Conservation (phyloP, 2,888 invertebrate genomes). For the Resseliella maxima region DNA sequence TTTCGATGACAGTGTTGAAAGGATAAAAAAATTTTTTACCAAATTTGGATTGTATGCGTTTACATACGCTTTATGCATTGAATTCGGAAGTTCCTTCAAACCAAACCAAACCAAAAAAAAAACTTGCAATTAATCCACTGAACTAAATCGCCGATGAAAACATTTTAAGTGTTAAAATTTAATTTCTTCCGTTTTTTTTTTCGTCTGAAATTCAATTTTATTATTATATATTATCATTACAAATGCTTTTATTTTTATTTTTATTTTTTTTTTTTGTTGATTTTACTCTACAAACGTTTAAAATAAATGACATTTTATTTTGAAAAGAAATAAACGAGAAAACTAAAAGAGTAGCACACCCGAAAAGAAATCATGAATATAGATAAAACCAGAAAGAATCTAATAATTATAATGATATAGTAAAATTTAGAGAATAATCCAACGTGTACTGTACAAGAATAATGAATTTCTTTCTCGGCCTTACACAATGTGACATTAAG, state of each 20-base stretch:
- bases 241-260: slow-evolving; percentile 11
- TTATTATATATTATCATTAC: slow-evolving; percentile 31
- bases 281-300: too few species aligned
- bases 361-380: not conserved
- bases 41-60: too few species aligned
- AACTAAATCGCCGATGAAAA: not conserved
- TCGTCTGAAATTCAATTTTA: too few species aligned
- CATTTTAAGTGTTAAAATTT: slow-evolving; percentile 36
- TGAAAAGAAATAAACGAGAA: not conserved
- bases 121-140: not conserved
- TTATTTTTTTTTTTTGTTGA: too few species aligned
- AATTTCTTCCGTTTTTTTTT: too few species aligned
- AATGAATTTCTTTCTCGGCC: slow-evolving; percentile 56
- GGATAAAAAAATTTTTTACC: too few species aligned
- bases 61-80: not conserved
- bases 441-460: not conserved
- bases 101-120: not conserved
- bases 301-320: too few species aligned
- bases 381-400: not conserved
- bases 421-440: not conserved
- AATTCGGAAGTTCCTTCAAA: not conserved
- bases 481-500: slow-evolving; percentile 59
- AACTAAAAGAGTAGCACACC: not conserved
- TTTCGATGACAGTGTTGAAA: too few species aligned
- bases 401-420: not conserved